Percentiles rank a stretch among this genome's conserved stretches.
These are phyloP conservation scores for Zaprionus vittiger DNA, from an alignment of 1,140 invertebrate species.

Conservation along the genomic window DNA sequence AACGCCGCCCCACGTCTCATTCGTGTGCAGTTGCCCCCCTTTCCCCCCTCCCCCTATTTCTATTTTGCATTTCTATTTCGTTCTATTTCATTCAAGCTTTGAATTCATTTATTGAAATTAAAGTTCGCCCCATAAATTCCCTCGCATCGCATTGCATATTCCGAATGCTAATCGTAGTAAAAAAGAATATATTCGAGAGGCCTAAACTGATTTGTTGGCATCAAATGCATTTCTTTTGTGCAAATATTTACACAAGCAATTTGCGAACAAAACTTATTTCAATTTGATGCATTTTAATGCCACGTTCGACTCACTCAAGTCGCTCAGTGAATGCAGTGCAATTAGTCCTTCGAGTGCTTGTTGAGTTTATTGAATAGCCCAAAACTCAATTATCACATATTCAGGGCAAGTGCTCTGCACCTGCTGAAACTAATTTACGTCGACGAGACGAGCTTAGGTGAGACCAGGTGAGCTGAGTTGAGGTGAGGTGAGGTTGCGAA, in stretches of 20 bases:
- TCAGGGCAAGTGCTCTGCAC: conserved; percentile 54
- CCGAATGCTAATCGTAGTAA: background rate
- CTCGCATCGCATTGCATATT: conserved; percentile 11
- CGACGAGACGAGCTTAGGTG: background rate
- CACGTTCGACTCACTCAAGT: conserved; percentile 12
- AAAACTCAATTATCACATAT: conserved; percentile 77
- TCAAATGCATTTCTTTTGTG: background rate
- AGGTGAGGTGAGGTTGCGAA: background rate
- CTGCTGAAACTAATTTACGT: conserved; percentile 31
- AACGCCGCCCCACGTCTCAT: conserved; percentile 33
- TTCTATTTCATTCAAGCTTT: conserved; percentile 25
- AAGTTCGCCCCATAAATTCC: conserved; percentile 29
- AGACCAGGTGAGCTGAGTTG: background rate
- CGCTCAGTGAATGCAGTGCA: conserved; percentile 27
- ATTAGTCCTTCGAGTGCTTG: conserved; percentile 46
- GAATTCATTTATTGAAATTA: conserved; percentile 49
- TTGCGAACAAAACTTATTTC: conserved; percentile 5
- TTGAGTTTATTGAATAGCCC: conserved; percentile 50
- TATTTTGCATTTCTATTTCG: conserved; percentile 27
- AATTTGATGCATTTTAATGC: conserved; percentile 49
- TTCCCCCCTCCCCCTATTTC: background rate
- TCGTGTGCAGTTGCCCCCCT: conserved; percentile 10
- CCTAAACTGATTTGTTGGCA: conserved; percentile 6
- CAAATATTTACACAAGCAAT: conserved; percentile 31
- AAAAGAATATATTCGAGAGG: background rate